Evolutionary conservation across 1,140 invertebrate genomes (phyloP), one percentile per base, ranked within the genome.

Genomic region (Saccostrea glomerata): DNA sequence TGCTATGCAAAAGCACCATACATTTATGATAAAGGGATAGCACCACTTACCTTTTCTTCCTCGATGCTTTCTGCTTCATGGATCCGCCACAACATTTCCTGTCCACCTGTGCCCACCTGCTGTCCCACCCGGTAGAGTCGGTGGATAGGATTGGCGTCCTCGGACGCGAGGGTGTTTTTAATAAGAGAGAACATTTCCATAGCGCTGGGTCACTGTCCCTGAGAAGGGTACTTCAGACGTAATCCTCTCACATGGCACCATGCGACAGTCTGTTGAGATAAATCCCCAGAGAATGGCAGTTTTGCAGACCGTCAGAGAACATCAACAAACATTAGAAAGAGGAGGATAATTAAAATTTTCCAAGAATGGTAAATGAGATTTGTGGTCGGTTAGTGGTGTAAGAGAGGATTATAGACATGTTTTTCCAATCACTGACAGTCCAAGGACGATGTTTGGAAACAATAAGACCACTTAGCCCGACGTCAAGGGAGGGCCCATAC

Each of bases 51-150:
- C 97, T 98, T 98, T 90, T 97, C 97, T 92, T 99, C 98, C 82
- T 96, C 97, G 94, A 98, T 98, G 87, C 98, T 95, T 92, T 97
- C 97, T 0, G 97, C 98, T 91, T 99, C 98, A 93, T 98, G 97
- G 87, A 99, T 97, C 92, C 97, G 97, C 98, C 98, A 99, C 11
- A 98, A 96, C 88, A 98, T 96, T 93, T 98, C 98, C 0, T 98
- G 98, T 0, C 98, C 98, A 25, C 98, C 98, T 85, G 97, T 98
- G 30, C 97, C 98, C 82, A 97, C 96, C 93, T 98, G 97, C 92
- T 97, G 97, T n/a, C 98, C 97, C 85, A 98, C 96, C 89, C 98
- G 97, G 95, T 97, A 99, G 94, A 97, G 97, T 92, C 98, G 97
- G 90, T 96, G 96, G 91, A 99, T 98, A 4, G 98, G 98, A 95